Percentiles rank a stretch among this genome's conserved stretches.
phyloP scores from a whole-genome alignment of 1,140 invertebrate species.

The Bombus pyrosoma region DNA sequence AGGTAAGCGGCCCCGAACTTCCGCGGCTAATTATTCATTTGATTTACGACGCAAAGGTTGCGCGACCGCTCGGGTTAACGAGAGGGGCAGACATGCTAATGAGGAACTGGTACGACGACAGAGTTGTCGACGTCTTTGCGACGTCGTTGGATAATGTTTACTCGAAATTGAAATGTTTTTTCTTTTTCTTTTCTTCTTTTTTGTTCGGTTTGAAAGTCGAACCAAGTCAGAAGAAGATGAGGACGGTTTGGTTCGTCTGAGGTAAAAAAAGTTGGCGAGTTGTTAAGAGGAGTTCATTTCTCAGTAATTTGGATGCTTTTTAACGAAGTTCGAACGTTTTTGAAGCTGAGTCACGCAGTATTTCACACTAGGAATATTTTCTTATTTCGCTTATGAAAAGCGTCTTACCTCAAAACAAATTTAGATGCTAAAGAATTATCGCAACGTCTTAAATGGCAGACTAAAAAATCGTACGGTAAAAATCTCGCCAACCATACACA shows the following conservation, averaged over 20 bases:
- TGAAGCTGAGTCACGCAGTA: background rate
- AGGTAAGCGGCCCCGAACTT: slow-evolving; percentile 78
- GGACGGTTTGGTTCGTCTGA: background rate
- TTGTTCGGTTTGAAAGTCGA: background rate
- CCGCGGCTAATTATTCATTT: slow-evolving; percentile 60
- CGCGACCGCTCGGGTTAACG: slow-evolving; percentile 9
- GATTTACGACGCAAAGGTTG: slow-evolving; percentile 32
- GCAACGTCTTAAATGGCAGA: too few species aligned
- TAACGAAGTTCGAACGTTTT: background rate
- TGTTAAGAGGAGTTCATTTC: too few species aligned
- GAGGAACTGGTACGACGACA: background rate
- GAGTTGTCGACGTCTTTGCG: background rate
- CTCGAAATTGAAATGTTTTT: background rate
- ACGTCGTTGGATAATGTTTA: background rate
- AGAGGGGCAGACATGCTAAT: slow-evolving; percentile 16
- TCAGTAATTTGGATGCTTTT: too few species aligned
- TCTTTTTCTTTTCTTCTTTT: background rate
- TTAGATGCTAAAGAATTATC: too few species aligned
- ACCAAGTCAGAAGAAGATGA: too few species aligned
- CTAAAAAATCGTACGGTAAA: too few species aligned
- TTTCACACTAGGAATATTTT: background rate
- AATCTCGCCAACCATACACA: too few species aligned
- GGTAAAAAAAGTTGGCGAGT: background rate
- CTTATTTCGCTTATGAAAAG: too few species aligned
- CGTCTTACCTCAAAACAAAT: too few species aligned